A percentile compares a stretch with the other conserved stretches of the same genome.
Evolutionary conservation across 2,113 vertebrate genomes (phyloP).

Genomic region (Ginglymostoma cirratum): DNA sequence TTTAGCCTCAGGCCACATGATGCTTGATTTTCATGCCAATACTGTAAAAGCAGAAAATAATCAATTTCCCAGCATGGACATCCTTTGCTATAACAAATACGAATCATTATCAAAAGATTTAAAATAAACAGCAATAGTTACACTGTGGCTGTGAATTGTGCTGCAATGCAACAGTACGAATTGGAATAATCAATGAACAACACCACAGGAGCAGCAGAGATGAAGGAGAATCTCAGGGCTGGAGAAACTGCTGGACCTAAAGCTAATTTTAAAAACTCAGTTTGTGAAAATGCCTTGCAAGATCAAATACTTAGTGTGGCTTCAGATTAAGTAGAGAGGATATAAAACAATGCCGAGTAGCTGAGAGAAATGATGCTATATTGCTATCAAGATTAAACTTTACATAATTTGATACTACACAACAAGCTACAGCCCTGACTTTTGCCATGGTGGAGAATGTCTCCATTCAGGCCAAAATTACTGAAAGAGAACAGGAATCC

Average conservation of each 20-base stretch:
- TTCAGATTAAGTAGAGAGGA: neutral
- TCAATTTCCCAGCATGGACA: neutral
- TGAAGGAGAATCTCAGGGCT: neutral
- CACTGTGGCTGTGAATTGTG: neutral
- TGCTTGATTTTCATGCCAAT: neutral
- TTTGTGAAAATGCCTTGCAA: neutral
- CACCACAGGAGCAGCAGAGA: neutral
- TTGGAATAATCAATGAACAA: slow-evolving; percentile 11
- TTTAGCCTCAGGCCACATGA: neutral
- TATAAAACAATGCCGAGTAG: neutral
- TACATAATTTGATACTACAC: neutral
- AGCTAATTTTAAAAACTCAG: neutral
- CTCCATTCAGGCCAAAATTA: no score
- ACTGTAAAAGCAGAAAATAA: neutral
- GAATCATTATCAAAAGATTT: neutral
- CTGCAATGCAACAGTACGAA: neutral
- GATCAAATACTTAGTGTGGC: neutral
- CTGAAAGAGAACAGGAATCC: no score
- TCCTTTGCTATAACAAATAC: neutral
- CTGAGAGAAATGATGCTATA: neutral
- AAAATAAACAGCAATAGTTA: neutral
- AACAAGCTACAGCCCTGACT: neutral
- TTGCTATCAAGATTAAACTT: neutral
- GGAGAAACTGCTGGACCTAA: neutral
- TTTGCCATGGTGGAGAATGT: no score